Evolutionary conservation across 2,113 vertebrate species (phyloP).

Genomic region (Xyliphius kryptos): DNA sequence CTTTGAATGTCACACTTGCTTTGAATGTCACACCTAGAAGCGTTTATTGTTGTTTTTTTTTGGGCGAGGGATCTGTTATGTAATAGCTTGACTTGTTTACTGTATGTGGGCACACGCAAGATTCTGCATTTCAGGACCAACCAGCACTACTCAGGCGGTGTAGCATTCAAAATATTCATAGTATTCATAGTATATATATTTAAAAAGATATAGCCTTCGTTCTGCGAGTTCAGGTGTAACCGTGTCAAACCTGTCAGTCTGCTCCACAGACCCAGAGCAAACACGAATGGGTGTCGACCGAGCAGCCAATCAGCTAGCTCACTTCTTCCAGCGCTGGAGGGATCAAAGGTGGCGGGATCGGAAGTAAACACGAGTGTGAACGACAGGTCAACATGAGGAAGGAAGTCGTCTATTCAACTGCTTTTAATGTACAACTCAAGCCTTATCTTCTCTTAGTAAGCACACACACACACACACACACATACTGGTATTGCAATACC

Average conservation of each 20-base stretch:
- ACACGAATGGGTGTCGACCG: neutral
- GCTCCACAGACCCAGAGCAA: neutral
- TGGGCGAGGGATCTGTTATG: too few relatives aligned
- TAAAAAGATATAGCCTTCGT: too few relatives aligned
- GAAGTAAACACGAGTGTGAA: constrained; percentile 8
- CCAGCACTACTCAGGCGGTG: too few relatives aligned
- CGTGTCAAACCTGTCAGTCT: neutral
- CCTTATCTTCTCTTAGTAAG: constrained; percentile 5
- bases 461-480: constrained; percentile 22
- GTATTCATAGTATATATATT: too few relatives aligned
- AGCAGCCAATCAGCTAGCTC: neutral
- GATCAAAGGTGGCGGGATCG: constrained; percentile 6
- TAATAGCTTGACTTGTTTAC: too few relatives aligned
- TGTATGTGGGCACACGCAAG: too few relatives aligned
- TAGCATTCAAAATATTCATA: too few relatives aligned
- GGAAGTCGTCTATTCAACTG: constrained; percentile 32
- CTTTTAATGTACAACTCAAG: constrained; percentile 33
- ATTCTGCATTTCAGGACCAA: too few relatives aligned
- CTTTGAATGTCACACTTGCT: too few relatives aligned
- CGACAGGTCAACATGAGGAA: constrained; percentile 25
- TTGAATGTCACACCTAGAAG: too few relatives aligned
- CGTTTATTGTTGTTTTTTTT: too few relatives aligned
- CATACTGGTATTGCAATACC: too few relatives aligned
- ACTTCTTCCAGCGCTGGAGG: neutral
- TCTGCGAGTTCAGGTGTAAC: neutral